Conservation (phyloP, 2,113 vertebrate genomes). For the Plecotus auritus region DNA sequence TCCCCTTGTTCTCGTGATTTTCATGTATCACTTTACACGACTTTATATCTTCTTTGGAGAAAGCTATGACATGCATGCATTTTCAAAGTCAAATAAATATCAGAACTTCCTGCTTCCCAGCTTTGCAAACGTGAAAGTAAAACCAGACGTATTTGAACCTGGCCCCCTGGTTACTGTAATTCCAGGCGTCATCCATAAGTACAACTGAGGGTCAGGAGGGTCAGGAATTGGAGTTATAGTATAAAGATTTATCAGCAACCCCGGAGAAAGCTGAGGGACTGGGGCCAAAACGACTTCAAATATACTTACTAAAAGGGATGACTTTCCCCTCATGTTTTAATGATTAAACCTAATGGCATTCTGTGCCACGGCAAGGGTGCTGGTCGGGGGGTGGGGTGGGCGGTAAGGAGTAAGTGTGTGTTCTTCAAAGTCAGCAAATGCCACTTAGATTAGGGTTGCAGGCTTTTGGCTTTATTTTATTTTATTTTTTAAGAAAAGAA, state of each 20-base stretch:
- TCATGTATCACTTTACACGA: neutral
- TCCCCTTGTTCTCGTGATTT: neutral
- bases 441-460: conserved; percentile 32
- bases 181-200: neutral
- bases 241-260: neutral
- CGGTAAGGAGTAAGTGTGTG: neutral
- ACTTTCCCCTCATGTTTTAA: neutral
- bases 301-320: neutral
- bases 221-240: neutral
- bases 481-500: neutral
- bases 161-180: neutral
- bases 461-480: neutral
- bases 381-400: neutral
- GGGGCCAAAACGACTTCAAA: neutral
- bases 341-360: conserved; percentile 18
- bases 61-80: neutral
- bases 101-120: neutral
- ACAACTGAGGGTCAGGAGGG: neutral
- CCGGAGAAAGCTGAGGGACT: neutral
- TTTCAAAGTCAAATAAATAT: neutral
- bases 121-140: neutral
- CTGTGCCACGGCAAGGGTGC: neutral
- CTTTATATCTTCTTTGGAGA: neutral
- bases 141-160: neutral
- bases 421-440: conserved; percentile 43